phyloP scores from a whole-genome alignment of 2,888 invertebrate species.

The Heliothis peltigera region DNA sequence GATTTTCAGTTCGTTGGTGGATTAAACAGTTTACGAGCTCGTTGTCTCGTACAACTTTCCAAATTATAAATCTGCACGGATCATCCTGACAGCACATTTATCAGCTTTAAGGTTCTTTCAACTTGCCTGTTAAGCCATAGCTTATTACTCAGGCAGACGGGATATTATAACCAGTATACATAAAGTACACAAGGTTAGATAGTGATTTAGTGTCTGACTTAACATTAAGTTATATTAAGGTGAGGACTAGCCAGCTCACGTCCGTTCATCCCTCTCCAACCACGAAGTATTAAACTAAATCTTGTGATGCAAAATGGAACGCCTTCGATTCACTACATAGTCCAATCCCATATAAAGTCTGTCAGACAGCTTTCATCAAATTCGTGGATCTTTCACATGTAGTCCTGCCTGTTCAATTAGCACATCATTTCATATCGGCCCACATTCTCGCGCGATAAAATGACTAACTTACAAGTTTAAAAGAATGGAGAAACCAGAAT shows the following conservation, averaged over 20 bases:
- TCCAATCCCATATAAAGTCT: slow-evolving; percentile 12
- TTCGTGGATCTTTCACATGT: slow-evolving; percentile 5
- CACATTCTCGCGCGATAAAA: slow-evolving; percentile 53
- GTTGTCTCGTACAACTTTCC: slow-evolving; percentile 33
- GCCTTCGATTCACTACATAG: slow-evolving; percentile 16
- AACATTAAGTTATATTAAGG: not conserved
- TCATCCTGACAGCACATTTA: slow-evolving; percentile 31
- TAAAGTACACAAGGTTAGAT: slow-evolving; percentile 15
- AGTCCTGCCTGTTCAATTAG: slow-evolving; percentile 26
- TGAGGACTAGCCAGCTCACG: slow-evolving; percentile 13
- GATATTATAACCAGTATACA: slow-evolving; percentile 6
- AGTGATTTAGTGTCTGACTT: slow-evolving; percentile 6
- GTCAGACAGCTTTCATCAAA: slow-evolving; percentile 23
- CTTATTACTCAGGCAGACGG: slow-evolving; percentile 9
- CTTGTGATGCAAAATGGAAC: slow-evolving; percentile 17
- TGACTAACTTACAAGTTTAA: slow-evolving; percentile 61
- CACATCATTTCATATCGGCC: slow-evolving; percentile 49
- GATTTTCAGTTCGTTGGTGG: slow-evolving; percentile 22
- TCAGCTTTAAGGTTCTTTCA: slow-evolving; percentile 24
- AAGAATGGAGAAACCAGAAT: slow-evolving; percentile 62
- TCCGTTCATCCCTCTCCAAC: slow-evolving; percentile 4
- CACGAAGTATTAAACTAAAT: slow-evolving; percentile 13
- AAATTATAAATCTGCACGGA: slow-evolving; percentile 48
- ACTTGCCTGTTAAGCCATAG: slow-evolving; percentile 10
- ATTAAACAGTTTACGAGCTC: slow-evolving; percentile 43